Conservation (phyloP, 2,113 vertebrate species). For the Geococcyx californianus region DNA sequence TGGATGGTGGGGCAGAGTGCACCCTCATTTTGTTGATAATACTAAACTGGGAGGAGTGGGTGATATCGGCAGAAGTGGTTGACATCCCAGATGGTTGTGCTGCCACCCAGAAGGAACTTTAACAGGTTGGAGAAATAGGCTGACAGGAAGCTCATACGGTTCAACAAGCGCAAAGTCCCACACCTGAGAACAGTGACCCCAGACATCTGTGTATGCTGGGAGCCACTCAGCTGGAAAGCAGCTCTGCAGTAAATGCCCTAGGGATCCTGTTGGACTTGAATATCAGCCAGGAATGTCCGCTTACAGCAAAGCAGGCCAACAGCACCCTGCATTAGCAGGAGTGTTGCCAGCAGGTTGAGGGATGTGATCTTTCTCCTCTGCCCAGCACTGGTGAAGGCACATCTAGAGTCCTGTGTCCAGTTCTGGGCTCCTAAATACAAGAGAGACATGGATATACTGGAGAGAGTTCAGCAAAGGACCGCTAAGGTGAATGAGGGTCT, state of each 20-base stretch:
- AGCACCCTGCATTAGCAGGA: background rate
- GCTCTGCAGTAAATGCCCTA: background rate
- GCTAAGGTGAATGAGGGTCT: background rate
- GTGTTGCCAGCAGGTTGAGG: too few species aligned
- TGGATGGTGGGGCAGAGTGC: background rate
- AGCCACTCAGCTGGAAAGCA: background rate
- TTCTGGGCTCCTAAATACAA: background rate
- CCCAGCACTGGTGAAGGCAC: too few species aligned
- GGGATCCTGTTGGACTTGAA: rapidly evolving
- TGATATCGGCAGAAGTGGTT: background rate
- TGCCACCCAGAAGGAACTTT: background rate
- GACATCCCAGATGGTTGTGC: background rate
- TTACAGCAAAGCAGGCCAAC: background rate
- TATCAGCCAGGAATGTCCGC: background rate
- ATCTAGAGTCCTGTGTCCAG: background rate
- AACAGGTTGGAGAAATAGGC: background rate
- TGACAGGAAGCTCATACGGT: too few species aligned
- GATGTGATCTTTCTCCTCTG: too few species aligned
- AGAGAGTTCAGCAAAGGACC: background rate
- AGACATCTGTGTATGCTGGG: background rate
- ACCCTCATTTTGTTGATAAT: background rate
- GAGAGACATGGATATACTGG: background rate
- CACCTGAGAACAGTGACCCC: background rate
- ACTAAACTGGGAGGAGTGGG: background rate
- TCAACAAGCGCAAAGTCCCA: background rate